Evolutionary conservation across 1,140 invertebrate genomes (phyloP), one percentile per base, ranked within the genome.

Genomic region (Streblospio benedicti): DNA sequence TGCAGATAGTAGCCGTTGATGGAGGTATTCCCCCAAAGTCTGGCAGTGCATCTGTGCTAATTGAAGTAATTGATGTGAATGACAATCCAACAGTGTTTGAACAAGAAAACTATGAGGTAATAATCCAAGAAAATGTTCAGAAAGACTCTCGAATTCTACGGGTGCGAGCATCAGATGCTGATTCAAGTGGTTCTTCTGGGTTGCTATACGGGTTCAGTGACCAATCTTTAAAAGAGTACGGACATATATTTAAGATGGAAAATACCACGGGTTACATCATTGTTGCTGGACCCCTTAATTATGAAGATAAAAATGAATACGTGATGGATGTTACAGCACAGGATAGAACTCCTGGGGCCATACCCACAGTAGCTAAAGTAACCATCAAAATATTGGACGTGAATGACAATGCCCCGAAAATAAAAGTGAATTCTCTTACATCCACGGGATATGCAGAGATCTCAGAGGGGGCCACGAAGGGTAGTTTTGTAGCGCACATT

Each of bases 331-430:
- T 62, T 33, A 18, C 25, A 27, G 63, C 59, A 20, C 30, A 23
- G 27, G 61, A 63, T 49, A 32, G 31, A 0, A 59, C 58, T 4
- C 85, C 83, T 66, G 87, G 88, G 28, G 82, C 85, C 14, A 74
- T 89, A 4, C 86, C 84, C 12, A 83, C 85, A 0, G 80, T 89
- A 53, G 83, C 85, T 25, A 83, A 87, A 74, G 52, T 63, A 31
- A 45, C 31, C 23, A 35, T 63, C n/a, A 49, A 49, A 32, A 32
- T 63, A 23, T 28, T 52, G 5, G 62, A 63, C 47, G 25, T 60
- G 23, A 63, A 63, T 35, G 58, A 63, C 43, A 55, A 63, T 27
- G 16, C 47, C 0, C 62, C 62, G 9, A 30, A 49, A 16, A 59
- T 62, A 18, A 32, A 27, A 6, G 50, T 63, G 25, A 63, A 52